A percentile compares a stretch with the other conserved stretches of the same genome.
These are phyloP conservation scores for Dipodomys merriami DNA, from an alignment of 2,113 vertebrate species.

Conservation along the genomic window DNA sequence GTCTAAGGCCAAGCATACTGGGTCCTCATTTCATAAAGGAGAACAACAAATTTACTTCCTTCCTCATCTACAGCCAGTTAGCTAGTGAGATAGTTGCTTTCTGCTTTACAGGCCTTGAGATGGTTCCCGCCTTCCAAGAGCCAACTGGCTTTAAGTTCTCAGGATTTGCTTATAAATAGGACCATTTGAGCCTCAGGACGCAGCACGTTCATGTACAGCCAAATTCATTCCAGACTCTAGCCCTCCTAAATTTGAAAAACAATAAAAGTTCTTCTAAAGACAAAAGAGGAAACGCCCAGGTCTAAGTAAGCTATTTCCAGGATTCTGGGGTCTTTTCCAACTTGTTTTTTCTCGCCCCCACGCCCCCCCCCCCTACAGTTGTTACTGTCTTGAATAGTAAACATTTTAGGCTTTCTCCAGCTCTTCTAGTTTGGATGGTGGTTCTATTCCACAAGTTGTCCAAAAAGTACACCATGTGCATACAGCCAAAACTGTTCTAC, in stretches of 20 bases:
- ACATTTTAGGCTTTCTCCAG: conserved; percentile 20
- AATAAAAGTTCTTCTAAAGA: conserved; percentile 7
- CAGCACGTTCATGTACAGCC: no score
- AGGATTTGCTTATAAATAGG: conserved; percentile 5
- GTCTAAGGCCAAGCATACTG: background rate
- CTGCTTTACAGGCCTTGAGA: background rate
- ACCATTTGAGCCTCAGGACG: background rate
- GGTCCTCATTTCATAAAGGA: conserved; percentile 10
- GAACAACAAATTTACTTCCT: background rate
- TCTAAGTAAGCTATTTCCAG: background rate
- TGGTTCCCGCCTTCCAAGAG: background rate
- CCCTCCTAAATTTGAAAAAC: background rate
- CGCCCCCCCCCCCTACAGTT: background rate
- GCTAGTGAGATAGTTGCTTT: background rate
- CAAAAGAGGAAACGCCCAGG: background rate
- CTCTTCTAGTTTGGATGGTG: background rate
- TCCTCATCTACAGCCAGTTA: background rate
- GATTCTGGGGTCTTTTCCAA: background rate
- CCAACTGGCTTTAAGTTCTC: background rate
- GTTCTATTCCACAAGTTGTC: background rate
- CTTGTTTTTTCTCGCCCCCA: conserved; percentile 17
- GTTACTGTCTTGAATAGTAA: background rate
- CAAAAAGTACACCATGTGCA: background rate
- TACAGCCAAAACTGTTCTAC: conserved; percentile 33
- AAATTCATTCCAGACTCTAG: background rate